These are phyloP conservation scores for Prionailurus bengalensis DNA, from an alignment of 2,113 vertebrate genomes.

Conservation along the genomic window DNA sequence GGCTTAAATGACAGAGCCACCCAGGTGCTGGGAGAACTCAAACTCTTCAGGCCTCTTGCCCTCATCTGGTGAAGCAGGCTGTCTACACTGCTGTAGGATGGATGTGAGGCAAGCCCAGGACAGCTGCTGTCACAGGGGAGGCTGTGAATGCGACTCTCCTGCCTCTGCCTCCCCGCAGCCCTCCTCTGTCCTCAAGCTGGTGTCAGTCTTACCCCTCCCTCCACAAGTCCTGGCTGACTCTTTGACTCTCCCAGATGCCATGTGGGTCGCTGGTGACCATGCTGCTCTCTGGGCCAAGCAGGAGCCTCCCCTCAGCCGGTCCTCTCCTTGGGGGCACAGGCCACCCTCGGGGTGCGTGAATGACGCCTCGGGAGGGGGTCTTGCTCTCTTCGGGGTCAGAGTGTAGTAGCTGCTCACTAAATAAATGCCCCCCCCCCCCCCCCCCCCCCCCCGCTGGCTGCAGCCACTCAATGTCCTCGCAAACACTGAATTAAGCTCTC, in stretches of 20 bases:
- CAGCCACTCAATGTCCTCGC: no score
- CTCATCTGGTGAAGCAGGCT: background rate
- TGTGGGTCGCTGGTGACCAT: background rate
- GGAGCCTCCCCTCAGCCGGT: no score
- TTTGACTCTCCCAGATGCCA: background rate
- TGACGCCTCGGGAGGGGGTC: rapidly evolving
- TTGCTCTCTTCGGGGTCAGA: background rate
- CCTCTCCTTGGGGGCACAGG: no score
- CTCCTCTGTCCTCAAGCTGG: no score
- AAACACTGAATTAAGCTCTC: background rate
- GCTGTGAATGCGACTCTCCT: no score
- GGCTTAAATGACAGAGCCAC: no score
- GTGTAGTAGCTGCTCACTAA: background rate
- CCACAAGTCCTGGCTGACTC: background rate
- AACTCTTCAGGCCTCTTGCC: background rate
- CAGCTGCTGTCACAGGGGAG: background rate
- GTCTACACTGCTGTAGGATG: rapidly evolving
- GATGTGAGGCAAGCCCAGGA: background rate
- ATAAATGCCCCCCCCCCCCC: no score
- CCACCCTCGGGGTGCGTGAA: background rate
- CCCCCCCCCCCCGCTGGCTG: no score
- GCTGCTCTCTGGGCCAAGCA: background rate
- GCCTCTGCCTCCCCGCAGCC: no score
- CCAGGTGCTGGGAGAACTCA: no score
- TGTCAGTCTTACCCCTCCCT: no score